These are phyloP conservation scores for Ophioninae sp. DNA, from an alignment of 2,888 invertebrate genomes.

Conservation along the genomic window DNA sequence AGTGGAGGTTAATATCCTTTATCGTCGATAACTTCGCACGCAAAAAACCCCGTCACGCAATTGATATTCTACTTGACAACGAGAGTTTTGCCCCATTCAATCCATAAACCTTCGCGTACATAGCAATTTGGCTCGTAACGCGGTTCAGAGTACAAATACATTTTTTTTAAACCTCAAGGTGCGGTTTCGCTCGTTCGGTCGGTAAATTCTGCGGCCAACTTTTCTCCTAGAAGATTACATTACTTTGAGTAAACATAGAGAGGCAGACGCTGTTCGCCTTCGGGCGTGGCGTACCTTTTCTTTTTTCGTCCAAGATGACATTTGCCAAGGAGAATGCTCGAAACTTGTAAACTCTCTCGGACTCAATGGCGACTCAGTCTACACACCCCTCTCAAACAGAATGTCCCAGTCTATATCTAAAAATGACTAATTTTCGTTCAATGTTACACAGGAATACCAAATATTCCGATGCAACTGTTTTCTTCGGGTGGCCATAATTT, in stretches of 20 bases:
- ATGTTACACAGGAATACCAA: not conserved
- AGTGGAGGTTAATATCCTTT: constrained; percentile 67
- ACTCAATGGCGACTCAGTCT: not conserved
- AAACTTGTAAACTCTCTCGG: not conserved
- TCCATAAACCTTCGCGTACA: constrained; percentile 53
- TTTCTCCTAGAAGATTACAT: not conserved
- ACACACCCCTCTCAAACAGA: not conserved
- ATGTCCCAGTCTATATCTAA: not conserved
- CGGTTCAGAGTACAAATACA: constrained; percentile 40
- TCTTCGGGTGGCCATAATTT: not conserved
- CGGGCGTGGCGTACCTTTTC: not conserved
- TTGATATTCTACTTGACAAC: constrained; percentile 72
- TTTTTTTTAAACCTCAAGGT: not conserved
- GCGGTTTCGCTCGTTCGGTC: not conserved
- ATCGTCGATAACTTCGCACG: constrained; percentile 67
- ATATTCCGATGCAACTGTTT: not conserved
- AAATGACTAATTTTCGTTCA: not conserved
- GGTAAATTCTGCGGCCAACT: not conserved
- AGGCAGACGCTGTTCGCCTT: not conserved
- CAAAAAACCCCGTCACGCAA: constrained; percentile 69
- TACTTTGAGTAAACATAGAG: not conserved
- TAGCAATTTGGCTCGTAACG: constrained; percentile 47
- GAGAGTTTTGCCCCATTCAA: constrained; percentile 73
- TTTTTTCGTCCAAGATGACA: not conserved
- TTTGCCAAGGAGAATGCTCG: not conserved